These are phyloP conservation scores for Herpailurus yagouaroundi DNA, from an alignment of 2,113 vertebrate species.

Conservation along the genomic window DNA sequence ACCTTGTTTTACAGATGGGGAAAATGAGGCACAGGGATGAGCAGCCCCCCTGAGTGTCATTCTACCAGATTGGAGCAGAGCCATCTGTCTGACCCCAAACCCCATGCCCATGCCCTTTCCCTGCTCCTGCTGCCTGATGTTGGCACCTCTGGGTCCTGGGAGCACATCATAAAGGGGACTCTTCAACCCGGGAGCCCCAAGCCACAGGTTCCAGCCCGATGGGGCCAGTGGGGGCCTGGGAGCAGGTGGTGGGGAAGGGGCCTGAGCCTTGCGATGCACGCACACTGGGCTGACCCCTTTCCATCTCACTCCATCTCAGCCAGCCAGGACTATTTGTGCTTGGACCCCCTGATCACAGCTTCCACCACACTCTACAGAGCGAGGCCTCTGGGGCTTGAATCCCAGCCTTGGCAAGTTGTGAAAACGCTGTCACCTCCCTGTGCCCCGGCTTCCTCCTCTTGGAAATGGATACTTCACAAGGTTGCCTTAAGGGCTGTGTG, in stretches of 20 bases:
- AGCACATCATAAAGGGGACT: background rate
- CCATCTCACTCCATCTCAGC: background rate
- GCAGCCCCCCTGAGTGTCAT: background rate
- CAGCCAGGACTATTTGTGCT: background rate
- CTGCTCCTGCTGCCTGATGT: background rate
- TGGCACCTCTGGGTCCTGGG: background rate
- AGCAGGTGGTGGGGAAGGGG: background rate
- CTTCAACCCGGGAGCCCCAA: too few relatives aligned
- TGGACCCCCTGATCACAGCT: background rate
- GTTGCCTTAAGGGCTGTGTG: background rate
- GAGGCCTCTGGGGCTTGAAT: background rate
- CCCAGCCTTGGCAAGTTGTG: background rate
- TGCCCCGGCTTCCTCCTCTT: background rate
- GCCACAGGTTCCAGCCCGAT: background rate
- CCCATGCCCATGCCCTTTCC: accelerated
- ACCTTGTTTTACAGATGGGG: background rate
- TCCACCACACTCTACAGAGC: background rate
- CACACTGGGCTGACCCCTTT: background rate
- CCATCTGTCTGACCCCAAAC: background rate
- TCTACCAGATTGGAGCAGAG: background rate
- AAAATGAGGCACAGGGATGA: background rate
- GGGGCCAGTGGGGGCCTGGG: background rate
- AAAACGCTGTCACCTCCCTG: background rate
- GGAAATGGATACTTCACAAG: background rate
- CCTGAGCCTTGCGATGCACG: background rate